These are phyloP conservation scores for Gallinago solitaria DNA, from an alignment of 2,797 vertebrate genomes.

Conservation along the genomic window DNA sequence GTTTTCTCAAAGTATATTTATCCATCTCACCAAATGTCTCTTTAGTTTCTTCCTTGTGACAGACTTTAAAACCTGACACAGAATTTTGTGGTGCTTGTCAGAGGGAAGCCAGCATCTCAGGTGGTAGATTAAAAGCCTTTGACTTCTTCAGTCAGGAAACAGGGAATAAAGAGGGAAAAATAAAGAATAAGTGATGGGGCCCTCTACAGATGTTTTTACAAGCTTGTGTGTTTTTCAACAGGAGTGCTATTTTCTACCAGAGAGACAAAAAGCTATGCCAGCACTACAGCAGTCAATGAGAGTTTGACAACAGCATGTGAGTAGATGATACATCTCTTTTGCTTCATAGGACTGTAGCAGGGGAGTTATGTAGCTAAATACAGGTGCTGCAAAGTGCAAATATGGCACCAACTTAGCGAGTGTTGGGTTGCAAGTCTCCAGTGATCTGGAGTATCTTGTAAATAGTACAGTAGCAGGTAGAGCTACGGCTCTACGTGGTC, in stretches of 20 bases:
- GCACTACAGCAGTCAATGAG: not conserved
- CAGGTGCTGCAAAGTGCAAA: not conserved
- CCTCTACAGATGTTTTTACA: not conserved
- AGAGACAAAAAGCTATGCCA: not conserved
- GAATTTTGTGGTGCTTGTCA: not conserved
- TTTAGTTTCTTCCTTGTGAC: not conserved
- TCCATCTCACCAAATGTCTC: not conserved
- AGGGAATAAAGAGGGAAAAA: not conserved
- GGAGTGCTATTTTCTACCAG: not conserved
- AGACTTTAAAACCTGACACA: not conserved
- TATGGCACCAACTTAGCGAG: not conserved
- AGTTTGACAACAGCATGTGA: not conserved
- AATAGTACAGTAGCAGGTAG: not conserved
- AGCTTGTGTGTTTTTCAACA: slow-evolving; percentile 38
- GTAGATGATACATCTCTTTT: not conserved
- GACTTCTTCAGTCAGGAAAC: not conserved
- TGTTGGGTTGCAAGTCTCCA: not conserved
- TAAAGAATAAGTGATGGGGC: not conserved
- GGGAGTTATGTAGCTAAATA: not conserved
- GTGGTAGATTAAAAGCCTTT: not conserved
- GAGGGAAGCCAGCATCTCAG: not conserved
- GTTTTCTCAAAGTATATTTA: not conserved
- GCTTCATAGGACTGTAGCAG: not conserved
- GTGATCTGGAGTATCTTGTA: not conserved
- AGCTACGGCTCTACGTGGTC: accelerated